phyloP scores from a whole-genome alignment of 2,797 vertebrate species.

The Malacoctenus gilli region DNA sequence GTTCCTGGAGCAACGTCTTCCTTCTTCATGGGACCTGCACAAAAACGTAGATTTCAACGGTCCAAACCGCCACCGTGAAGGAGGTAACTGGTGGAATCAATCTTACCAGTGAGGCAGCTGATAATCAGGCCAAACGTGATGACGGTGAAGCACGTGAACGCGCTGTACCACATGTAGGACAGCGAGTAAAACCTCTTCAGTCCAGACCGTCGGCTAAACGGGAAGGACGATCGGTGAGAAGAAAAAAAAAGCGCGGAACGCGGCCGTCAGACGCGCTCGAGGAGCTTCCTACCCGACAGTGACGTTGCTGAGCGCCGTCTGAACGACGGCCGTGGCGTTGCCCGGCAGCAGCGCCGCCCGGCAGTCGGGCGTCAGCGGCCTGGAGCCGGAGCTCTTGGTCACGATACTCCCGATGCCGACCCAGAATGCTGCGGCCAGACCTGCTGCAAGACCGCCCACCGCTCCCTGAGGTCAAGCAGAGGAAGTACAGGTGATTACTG shows the following conservation, averaged over 20 bases:
- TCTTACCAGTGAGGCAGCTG: conserved; percentile 89
- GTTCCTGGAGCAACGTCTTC: conserved; percentile 83
- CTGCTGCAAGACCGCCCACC: conserved; percentile 79
- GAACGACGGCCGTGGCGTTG: conserved; percentile 69
- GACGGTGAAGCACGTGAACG: conserved; percentile 88
- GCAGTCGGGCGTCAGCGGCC: conserved; percentile 15
- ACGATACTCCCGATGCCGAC: conserved; percentile 88
- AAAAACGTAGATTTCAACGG: neutral
- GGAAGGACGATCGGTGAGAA: neutral
- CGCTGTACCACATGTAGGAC: conserved; percentile 97
- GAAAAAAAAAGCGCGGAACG: neutral
- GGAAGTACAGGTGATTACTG: neutral
- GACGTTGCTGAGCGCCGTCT: conserved; percentile 59
- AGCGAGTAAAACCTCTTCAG: conserved; percentile 86
- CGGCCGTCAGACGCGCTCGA: neutral
- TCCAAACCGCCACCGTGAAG: neutral
- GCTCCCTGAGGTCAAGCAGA: conserved; percentile 84
- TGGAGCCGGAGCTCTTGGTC: neutral
- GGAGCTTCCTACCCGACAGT: conserved; percentile 40
- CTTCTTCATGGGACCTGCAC: conserved; percentile 80
- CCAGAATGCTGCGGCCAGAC: conserved; percentile 90
- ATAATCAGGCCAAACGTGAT: conserved; percentile 86
- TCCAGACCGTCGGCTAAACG: conserved; percentile 72
- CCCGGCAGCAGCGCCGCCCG: conserved; percentile 17
- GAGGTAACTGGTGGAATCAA: too few relatives aligned